These are phyloP conservation scores for Helicoverpa assulta DNA, from an alignment of 2,888 invertebrate species.

Conservation along the genomic window DNA sequence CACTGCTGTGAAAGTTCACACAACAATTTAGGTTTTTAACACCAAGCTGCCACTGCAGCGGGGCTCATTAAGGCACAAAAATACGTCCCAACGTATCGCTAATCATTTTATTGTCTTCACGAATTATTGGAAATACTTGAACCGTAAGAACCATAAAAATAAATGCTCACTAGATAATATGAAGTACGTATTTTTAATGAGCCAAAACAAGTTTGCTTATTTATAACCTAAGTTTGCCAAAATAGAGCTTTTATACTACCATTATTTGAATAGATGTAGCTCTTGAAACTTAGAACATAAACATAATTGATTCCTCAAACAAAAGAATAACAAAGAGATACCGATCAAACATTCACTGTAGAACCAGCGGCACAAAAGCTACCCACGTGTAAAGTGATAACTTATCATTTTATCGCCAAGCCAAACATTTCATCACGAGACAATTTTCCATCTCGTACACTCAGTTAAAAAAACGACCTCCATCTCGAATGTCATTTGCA, in stretches of 20 bases:
- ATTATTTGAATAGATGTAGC: conserved; percentile 1
- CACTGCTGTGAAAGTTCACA: conserved; percentile 90
- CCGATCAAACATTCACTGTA: conserved; percentile 9
- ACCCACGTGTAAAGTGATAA: conserved; percentile 46
- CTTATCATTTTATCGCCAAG: conserved; percentile 70
- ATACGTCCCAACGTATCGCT: conserved; percentile 77
- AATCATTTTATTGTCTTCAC: conserved; percentile 84
- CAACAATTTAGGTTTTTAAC: conserved; percentile 89
- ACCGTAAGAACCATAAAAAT: conserved; percentile 57
- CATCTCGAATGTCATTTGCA: conserved; percentile 90
- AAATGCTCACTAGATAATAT: conserved; percentile 45
- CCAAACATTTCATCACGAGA: conserved; percentile 84
- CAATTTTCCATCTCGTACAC: conserved; percentile 85
- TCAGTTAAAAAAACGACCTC: conserved; percentile 87
- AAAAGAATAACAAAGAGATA: conserved; percentile 13
- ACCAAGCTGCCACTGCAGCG: conserved; percentile 80
- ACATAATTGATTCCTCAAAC: not conserved
- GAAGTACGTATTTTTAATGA: conserved; percentile 43
- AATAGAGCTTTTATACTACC: not conserved
- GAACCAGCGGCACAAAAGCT: conserved; percentile 15
- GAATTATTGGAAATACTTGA: conserved; percentile 72
- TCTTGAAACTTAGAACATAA: not conserved
- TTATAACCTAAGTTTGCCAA: conserved; percentile 7
- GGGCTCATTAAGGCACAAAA: conserved; percentile 79
- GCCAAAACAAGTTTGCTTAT: conserved; percentile 14